These are phyloP conservation scores for Metalampra italica DNA, from an alignment of 2,888 invertebrate species.

Conservation along the genomic window DNA sequence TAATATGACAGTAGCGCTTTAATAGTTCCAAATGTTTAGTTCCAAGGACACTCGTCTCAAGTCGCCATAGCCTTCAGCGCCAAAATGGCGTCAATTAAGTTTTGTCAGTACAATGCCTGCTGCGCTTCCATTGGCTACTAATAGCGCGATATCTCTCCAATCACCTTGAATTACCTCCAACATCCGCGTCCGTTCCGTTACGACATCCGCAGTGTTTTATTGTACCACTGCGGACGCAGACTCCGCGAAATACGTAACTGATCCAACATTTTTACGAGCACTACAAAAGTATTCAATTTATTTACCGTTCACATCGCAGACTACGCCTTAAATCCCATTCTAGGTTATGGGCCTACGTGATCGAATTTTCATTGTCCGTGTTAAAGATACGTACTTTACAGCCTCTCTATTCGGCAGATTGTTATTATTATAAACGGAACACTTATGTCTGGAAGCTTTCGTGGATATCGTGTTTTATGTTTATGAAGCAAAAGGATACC, in stretches of 20 bases:
- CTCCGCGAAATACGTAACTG: slow-evolving; percentile 19
- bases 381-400: slow-evolving; percentile 26
- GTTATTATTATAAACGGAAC: slow-evolving; percentile 18
- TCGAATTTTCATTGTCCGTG: slow-evolving; percentile 32
- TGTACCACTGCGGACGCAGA: slow-evolving; percentile 1
- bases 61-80: too few relatives aligned
- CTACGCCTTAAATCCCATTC: slow-evolving; percentile 26
- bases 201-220: slow-evolving; percentile 10
- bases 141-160: neutral
- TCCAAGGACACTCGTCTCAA: too few relatives aligned
- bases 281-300: slow-evolving; percentile 41
- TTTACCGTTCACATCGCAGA: slow-evolving; percentile 29
- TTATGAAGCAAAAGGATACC: too few relatives aligned
- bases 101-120: too few relatives aligned
- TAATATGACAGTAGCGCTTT: too few relatives aligned
- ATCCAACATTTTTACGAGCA: slow-evolving; percentile 30
- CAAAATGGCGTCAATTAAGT: too few relatives aligned
- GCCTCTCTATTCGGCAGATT: slow-evolving; percentile 31
- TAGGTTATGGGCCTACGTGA: slow-evolving; percentile 45
- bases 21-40: too few relatives aligned
- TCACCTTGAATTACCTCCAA: neutral
- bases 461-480: neutral
- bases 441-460: neutral
- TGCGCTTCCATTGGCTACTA: neutral
- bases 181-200: neutral